phyloP scores from a whole-genome alignment of 92 coral and sea anemone species.

The Micromussa lordhowensis region DNA sequence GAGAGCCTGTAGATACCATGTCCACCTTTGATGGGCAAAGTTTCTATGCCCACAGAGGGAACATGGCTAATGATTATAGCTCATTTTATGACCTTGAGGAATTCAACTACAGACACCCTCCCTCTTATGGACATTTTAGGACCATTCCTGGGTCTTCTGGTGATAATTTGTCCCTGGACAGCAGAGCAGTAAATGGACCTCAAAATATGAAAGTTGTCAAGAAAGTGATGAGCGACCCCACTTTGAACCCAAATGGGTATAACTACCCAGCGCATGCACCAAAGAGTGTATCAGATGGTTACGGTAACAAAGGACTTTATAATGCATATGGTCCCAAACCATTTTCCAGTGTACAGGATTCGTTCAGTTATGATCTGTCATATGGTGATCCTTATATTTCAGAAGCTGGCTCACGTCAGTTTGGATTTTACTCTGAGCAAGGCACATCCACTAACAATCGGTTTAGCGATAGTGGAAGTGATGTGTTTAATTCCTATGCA shows the following conservation, averaged over 20 bases:
- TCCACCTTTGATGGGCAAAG: slow-evolving; percentile 16
- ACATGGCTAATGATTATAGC: slow-evolving; percentile 24
- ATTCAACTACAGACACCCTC: slow-evolving; percentile 68
- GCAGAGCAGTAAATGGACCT: slow-evolving; percentile 5
- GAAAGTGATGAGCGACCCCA: slow-evolving; percentile 36
- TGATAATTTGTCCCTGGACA: slow-evolving; percentile 26
- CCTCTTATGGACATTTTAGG: slow-evolving; percentile 59
- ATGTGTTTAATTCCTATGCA: slow-evolving; percentile 39
- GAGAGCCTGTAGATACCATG: slow-evolving; percentile 68
- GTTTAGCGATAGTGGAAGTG: slow-evolving; percentile 61
- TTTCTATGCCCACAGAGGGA: slow-evolving; percentile 22
- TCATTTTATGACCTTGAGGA: slow-evolving; percentile 54
- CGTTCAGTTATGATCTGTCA: slow-evolving; percentile 48
- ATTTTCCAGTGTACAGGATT: slow-evolving; percentile 44
- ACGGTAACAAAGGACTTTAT: slow-evolving; percentile 36
- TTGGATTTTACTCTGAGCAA: slow-evolving; percentile 43
- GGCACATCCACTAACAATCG: slow-evolving; percentile 61
- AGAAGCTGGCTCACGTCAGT: slow-evolving; percentile 49
- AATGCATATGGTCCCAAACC: slow-evolving; percentile 46
- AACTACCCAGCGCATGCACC: slow-evolving; percentile 4
- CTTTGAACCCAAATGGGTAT: slow-evolving; percentile 11
- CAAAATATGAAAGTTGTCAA: background rate
- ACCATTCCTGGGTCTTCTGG: slow-evolving; percentile 5
- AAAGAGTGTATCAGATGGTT: slow-evolving; percentile 19
- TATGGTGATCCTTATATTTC: slow-evolving; percentile 57